Percentiles rank a stretch among this genome's conserved stretches.
phyloP scores from a whole-genome alignment of 2,888 invertebrate genomes.

The Tricholauxania praeusta region DNA sequence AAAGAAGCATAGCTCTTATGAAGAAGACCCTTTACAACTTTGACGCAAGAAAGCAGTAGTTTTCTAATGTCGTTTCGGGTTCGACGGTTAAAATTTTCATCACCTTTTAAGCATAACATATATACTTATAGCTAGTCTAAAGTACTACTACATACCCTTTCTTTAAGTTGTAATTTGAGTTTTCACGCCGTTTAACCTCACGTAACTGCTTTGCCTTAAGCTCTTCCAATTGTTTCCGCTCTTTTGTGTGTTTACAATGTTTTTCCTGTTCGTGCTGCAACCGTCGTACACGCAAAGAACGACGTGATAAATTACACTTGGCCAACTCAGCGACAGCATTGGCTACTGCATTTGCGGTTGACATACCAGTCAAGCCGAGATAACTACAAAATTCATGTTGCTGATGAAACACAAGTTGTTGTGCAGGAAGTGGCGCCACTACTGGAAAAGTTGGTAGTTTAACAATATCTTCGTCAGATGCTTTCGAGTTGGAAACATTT shows the following conservation, averaged over 20 bases:
- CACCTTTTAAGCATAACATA: too few relatives aligned
- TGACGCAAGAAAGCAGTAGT: too few relatives aligned
- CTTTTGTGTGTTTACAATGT: constrained; percentile 42
- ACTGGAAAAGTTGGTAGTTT: neutral
- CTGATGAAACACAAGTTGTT: constrained; percentile 50
- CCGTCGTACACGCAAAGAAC: constrained; percentile 60
- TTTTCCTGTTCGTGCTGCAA: constrained; percentile 56
- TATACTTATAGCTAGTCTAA: too few relatives aligned
- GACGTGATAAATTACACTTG: constrained; percentile 56
- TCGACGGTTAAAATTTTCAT: too few relatives aligned
- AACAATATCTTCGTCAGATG: neutral
- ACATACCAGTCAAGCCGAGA: constrained; percentile 62
- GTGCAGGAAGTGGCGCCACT: neutral
- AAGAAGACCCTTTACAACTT: too few relatives aligned
- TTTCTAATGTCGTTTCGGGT: too few relatives aligned
- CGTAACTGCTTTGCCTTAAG: constrained; percentile 26
- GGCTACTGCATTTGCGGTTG: constrained; percentile 63
- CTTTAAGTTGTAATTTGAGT: neutral
- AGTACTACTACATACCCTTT: too few relatives aligned
- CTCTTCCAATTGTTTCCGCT: constrained; percentile 8
- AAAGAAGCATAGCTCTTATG: too few relatives aligned
- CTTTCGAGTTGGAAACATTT: neutral
- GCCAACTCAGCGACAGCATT: constrained; percentile 59
- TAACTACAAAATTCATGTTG: constrained; percentile 67
- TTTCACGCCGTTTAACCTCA: constrained; percentile 20